Evolutionary conservation across 2,797 vertebrate species (phyloP), one percentile per base, ranked within the genome.

Genomic region (Cossypha heuglini): DNA sequence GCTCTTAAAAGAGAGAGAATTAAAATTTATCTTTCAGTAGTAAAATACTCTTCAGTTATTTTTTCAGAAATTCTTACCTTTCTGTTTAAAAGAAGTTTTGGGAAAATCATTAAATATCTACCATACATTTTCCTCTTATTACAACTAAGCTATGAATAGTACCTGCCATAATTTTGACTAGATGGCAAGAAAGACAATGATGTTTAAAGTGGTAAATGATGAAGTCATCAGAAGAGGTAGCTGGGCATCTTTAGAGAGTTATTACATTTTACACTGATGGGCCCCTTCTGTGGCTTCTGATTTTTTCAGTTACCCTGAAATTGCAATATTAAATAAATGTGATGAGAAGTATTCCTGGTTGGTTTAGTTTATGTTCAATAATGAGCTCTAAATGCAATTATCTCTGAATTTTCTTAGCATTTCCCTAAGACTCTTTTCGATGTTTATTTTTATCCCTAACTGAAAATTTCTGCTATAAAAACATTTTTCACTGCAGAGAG

Each of bases 331-430:
- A 93, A 91, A 90, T 95, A 96, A 91, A 59, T 67, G 73, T 62
- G 57, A 92, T 90, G 94, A 93, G 80, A 95, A 73, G 46, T 86
- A 92, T 84, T 91, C 93, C 86, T 95, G 28, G 49, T 89, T 96
- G 89, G 49, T 86, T 91, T 93, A 86, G 69, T 94, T 90, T 85
- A 91, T 94, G 80, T 88, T 94, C 71, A 73, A 2, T 95, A 92
- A 79, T 68, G 52, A 95, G 79, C 43, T 76, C 90, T 84, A 94
- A 86, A 75, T 84, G 76, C 86, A 93, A 95, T 95, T 94, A 89
- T 80, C 75, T 80, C 74, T 29, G 61, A 83, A 54, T 88, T 92
- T 86, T 77, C 64, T 66, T 90, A 87, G 46, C 29, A 58, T 91
- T 80, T 93, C 87, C 35, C 40, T 84, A 61, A 64, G 59, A 28